Evolutionary conservation across 2,888 invertebrate species (phyloP), one percentile per base, ranked within the genome.

Genomic region (Steinernema scapterisci): DNA sequence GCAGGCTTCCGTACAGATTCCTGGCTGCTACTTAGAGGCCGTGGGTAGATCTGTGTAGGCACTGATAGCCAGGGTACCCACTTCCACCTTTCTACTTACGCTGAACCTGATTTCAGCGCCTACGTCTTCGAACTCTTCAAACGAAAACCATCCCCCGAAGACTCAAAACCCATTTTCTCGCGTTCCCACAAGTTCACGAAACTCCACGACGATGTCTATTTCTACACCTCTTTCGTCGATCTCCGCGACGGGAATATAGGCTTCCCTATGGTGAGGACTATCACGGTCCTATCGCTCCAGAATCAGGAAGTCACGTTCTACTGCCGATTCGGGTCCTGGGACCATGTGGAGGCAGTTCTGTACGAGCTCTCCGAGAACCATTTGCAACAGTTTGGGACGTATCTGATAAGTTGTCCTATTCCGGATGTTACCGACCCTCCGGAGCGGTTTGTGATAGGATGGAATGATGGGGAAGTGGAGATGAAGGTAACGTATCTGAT

Each of bases 361-460:
- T 81, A 81, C 52, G 79, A 78, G 72, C 75, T 81, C 16, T 77
- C 81, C 1, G 81, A 81, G 44, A 81, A 81, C 51, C 81, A 81
- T 48, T 31, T 25, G 11, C 76, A 71, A 73, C 71, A 44, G 6
- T 77, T 52, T 71, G 70, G 77, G 45, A 54, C 77, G 21, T 81
- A 75, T 31, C 46, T 71, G 6, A 77, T 80, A 38, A 54, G 23
- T 11, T 78, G 79, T 51, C 70, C 71, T 11, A 72, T 81, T 44
- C 75, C 70, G 23, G 77, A 81, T 38, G 77, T n/a, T 19, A 11
- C 1, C 1, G 16, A 31, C 2, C 63, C 38, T 27, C 63, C 63
- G n/a, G 25, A 27, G 31, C 27, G 31, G 6, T 63, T 63, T 25
- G 23, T 16, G 16, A 7, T 63, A 16, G 63, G 63, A 13, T 5